Evolutionary conservation across 2,888 invertebrate genomes (phyloP).

Genomic region (Octonoba sinensis): DNA sequence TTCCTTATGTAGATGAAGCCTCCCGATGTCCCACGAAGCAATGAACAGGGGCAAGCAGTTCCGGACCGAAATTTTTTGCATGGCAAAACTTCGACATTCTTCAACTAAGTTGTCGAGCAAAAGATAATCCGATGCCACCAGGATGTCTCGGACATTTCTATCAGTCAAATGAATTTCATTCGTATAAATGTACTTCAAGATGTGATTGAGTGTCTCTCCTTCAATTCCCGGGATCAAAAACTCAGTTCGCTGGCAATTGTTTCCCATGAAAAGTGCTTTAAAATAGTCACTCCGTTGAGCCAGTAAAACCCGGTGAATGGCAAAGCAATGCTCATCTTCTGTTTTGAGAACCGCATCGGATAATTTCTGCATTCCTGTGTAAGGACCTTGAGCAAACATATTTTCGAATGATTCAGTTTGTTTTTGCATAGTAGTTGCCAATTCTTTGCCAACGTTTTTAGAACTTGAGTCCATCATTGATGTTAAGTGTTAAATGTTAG

Average conservation of each 20-base stretch:
- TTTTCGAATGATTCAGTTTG: no score
- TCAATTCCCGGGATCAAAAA: constrained; percentile 4
- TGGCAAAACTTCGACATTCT: constrained; percentile 5
- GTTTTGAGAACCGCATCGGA: constrained; percentile 11
- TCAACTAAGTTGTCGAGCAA: constrained; percentile 1
- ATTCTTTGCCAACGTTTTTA: no score
- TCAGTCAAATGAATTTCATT: constrained; percentile 1
- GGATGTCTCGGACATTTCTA: constrained; percentile 1
- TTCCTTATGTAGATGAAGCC: not conserved
- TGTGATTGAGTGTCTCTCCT: not conserved
- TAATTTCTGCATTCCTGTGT: no score
- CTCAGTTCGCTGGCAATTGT: not conserved
- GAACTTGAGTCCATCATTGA: no score
- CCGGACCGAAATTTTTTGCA: not conserved
- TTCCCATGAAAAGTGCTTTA: constrained; percentile 1
- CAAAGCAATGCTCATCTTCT: constrained; percentile 24
- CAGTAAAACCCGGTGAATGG: constrained; percentile 16
- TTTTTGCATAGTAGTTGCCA: no score
- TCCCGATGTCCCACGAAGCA: not conserved
- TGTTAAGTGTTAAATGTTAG: no score
- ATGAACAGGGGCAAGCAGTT: constrained; percentile 17
- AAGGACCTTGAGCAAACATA: no score
- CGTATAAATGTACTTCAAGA: constrained; percentile 22
- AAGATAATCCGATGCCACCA: constrained; percentile 16
- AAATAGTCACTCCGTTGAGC: constrained; percentile 19